phyloP scores from a whole-genome alignment of 1,140 invertebrate genomes.

The Drosophila biarmipes region DNA sequence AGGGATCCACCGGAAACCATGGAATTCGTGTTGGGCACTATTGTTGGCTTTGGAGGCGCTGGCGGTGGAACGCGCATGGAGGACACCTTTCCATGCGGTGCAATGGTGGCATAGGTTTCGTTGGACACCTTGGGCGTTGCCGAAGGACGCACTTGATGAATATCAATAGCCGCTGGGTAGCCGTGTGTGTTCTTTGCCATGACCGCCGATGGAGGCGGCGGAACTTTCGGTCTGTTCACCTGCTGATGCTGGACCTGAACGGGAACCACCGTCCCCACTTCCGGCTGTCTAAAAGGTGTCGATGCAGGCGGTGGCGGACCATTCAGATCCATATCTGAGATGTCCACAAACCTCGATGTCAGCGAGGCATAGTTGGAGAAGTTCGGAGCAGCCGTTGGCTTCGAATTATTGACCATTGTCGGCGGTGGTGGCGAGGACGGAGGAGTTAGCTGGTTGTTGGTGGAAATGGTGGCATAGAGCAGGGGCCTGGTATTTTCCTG shows the following conservation, averaged over 20 bases:
- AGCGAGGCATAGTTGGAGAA: slow-evolving; percentile 60
- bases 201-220: slow-evolving; percentile 67
- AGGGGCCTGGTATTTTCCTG: slow-evolving; percentile 34
- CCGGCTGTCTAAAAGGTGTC: slow-evolving; percentile 12
- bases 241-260: slow-evolving; percentile 48
- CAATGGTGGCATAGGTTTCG: slow-evolving; percentile 59
- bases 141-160: slow-evolving; percentile 24
- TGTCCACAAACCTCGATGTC: slow-evolving; percentile 63
- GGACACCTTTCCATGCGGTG: slow-evolving; percentile 54
- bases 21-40: slow-evolving; percentile 33
- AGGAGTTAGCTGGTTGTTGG: slow-evolving; percentile 60
- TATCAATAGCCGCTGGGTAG: slow-evolving; percentile 52
- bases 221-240: slow-evolving; percentile 38
- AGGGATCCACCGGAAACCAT: slow-evolving; percentile 1
- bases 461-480: slow-evolving; percentile 73
- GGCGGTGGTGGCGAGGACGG: slow-evolving; percentile 58
- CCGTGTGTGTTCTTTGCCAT: slow-evolving; percentile 50
- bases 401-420: background rate
- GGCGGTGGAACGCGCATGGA: slow-evolving; percentile 62
- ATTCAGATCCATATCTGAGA: slow-evolving; percentile 55
- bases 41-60: slow-evolving; percentile 61
- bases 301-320: background rate
- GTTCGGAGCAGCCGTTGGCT: background rate
- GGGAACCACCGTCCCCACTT: slow-evolving; percentile 43
- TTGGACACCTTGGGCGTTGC: slow-evolving; percentile 11